A percentile compares a stretch with the other conserved stretches of the same genome.
These are phyloP conservation scores for Daboia siamensis DNA, from an alignment of 2,113 vertebrate species.

Conservation along the genomic window DNA sequence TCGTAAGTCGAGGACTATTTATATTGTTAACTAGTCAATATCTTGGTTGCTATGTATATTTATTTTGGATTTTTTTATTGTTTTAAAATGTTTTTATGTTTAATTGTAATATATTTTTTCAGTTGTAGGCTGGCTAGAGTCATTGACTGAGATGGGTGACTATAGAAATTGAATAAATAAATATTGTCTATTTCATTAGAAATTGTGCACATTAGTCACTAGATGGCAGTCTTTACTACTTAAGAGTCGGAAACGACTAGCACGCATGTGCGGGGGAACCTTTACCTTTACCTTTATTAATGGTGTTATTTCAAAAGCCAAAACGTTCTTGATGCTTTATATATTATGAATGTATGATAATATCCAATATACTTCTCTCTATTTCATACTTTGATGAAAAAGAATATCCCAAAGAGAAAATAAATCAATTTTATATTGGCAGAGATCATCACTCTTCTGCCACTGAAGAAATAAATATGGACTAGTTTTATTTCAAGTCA, in stretches of 20 bases:
- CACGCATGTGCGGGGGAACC: no score
- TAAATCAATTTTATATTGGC: neutral
- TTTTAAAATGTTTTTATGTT: neutral
- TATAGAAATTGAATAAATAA: neutral
- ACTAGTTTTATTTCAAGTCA: neutral
- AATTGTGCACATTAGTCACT: constrained; percentile 32
- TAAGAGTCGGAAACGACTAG: no score
- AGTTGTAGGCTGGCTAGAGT: neutral
- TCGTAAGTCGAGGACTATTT: no score
- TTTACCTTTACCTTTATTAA: no score
- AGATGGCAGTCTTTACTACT: constrained; percentile 50
- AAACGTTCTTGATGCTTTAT: neutral
- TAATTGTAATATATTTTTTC: neutral
- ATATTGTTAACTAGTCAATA: neutral
- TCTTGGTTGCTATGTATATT: neutral
- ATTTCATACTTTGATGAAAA: constrained; percentile 8
- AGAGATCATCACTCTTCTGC: neutral
- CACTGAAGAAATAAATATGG: neutral
- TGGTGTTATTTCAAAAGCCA: no score
- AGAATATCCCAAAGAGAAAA: neutral
- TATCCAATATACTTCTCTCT: neutral
- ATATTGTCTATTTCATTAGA: neutral
- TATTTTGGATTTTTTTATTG: neutral
- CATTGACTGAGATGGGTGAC: neutral
- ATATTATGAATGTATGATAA: neutral